phyloP scores from a whole-genome alignment of 2,888 invertebrate species.

The Escarpia spicata region DNA sequence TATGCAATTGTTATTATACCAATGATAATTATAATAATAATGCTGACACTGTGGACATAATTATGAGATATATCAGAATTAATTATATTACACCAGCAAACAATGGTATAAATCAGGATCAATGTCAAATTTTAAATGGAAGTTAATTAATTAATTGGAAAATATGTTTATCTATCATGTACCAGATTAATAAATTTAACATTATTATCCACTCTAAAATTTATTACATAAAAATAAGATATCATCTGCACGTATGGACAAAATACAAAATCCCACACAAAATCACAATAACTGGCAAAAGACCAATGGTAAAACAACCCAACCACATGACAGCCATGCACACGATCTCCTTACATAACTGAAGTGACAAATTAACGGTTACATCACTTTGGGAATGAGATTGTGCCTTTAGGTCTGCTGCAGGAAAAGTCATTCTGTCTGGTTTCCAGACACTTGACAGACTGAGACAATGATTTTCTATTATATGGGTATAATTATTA shows the following conservation, averaged over 20 bases:
- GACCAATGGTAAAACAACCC: not conserved
- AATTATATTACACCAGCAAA: not conserved
- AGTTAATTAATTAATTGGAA: not conserved
- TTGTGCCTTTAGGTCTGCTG: not conserved
- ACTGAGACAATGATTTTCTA: not conserved
- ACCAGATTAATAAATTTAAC: too few species aligned
- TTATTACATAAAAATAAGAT: not conserved
- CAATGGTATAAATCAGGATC: not conserved
- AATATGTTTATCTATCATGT: not conserved
- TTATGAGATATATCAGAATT: not conserved
- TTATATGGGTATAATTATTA: not conserved
- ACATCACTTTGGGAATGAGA: not conserved
- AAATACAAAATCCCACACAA: not conserved
- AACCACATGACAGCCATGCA: not conserved
- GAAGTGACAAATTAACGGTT: not conserved
- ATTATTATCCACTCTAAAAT: not conserved
- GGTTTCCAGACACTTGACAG: not conserved
- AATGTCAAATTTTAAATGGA: not conserved
- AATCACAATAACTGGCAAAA: not conserved
- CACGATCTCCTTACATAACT: not conserved
- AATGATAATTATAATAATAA: not conserved
- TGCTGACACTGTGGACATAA: not conserved
- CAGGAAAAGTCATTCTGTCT: too few species aligned
- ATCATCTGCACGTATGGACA: not conserved
- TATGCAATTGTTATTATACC: not conserved